Conservation (phyloP, 1,140 invertebrate genomes). For the Drosophila auraria region DNA sequence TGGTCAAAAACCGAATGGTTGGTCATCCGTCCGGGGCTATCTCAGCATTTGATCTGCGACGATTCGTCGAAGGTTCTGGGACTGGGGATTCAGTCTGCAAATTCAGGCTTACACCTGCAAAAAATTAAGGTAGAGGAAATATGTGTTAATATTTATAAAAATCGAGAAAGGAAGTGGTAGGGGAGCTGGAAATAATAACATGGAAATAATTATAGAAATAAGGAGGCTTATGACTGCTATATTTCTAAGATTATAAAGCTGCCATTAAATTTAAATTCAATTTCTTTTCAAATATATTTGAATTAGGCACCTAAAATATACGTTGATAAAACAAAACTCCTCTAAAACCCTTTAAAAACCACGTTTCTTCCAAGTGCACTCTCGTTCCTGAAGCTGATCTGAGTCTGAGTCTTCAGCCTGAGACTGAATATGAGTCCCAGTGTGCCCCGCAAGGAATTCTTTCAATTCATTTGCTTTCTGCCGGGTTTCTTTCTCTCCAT, state of each 20-base stretch:
- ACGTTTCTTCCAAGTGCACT: not conserved
- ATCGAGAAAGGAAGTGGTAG: not conserved
- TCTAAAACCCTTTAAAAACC: not conserved
- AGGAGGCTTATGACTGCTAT: no score
- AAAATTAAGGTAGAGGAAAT: not conserved
- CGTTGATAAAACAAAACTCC: not conserved
- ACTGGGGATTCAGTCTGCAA: slow-evolving; percentile 6
- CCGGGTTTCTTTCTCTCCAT: slow-evolving; percentile 4
- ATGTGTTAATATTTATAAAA: not conserved
- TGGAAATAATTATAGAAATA: not conserved
- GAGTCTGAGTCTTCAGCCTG: slow-evolving; percentile 13
- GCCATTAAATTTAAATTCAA: not conserved
- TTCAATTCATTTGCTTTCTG: slow-evolving; percentile 75
- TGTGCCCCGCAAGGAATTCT: slow-evolving; percentile 77
- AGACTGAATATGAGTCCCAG: slow-evolving; percentile 29
- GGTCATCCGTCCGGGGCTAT: slow-evolving; percentile 52
- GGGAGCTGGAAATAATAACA: no score
- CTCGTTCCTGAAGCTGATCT: slow-evolving; percentile 12
- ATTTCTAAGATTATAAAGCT: rapidly evolving
- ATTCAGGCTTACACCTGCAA: slow-evolving; percentile 1
- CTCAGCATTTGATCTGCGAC: slow-evolving; percentile 70
- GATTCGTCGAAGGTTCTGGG: slow-evolving; percentile 63
- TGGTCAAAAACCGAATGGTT: slow-evolving; percentile 51
- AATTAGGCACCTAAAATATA: no score
- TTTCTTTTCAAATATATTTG: not conserved